phyloP scores from a whole-genome alignment of 2,888 invertebrate genomes.

The Caenorhabditis sp. region DNA sequence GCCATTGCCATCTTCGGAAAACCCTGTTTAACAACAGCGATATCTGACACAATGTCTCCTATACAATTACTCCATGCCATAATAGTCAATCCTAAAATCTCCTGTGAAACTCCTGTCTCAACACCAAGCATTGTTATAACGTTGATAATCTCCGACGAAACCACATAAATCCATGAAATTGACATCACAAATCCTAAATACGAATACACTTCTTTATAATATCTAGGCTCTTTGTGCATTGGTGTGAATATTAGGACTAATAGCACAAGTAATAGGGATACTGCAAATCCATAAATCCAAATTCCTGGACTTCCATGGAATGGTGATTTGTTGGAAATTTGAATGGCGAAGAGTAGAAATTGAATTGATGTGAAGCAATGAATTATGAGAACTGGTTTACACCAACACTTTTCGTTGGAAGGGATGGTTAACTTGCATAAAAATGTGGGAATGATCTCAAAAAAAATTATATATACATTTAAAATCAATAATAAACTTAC shows the following conservation, averaged over 20 bases:
- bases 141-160: conserved; percentile 78
- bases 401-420: conserved; percentile 75
- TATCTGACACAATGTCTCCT: conserved; percentile 77
- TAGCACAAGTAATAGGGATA: conserved; percentile 52
- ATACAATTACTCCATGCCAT: conserved; percentile 79
- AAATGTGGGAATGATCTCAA: conserved; percentile 74
- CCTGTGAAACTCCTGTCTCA: conserved; percentile 71
- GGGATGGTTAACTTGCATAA: conserved; percentile 76
- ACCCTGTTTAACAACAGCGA: conserved; percentile 77
- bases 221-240: conserved; percentile 50
- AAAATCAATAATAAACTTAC: conserved; percentile 10
- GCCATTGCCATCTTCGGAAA: conserved; percentile 79
- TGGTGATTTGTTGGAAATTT: conserved; percentile 10
- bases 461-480: too few species aligned
- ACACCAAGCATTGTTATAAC: conserved; percentile 76
- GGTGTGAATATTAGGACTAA: conserved; percentile 48
- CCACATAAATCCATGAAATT: conserved; percentile 76
- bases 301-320: conserved; percentile 38
- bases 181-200: conserved; percentile 77
- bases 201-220: conserved; percentile 50
- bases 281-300: conserved; percentile 50
- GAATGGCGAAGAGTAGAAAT: conserved; percentile 35
- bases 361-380: conserved; percentile 75
- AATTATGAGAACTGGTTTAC: conserved; percentile 75
- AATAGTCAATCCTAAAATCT: conserved; percentile 77